Conservation (phyloP, 1,140 invertebrate species). For the Drosophila santomea region DNA sequence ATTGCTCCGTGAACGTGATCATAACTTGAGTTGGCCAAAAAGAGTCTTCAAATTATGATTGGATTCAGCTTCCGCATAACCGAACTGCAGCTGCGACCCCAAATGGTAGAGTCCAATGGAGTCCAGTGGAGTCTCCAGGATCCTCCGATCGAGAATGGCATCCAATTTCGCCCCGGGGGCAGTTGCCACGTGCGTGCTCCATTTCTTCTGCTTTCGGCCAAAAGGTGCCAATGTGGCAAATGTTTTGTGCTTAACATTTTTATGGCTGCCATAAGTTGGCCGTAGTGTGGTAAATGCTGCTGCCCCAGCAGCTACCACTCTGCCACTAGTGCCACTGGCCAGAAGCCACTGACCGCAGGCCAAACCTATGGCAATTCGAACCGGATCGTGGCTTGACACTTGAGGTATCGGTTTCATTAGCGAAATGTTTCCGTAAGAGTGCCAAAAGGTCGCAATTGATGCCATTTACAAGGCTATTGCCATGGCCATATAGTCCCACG, state of each 20-base stretch:
- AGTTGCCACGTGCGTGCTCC: constrained; percentile 75
- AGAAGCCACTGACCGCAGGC: constrained; percentile 52
- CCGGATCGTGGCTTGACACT: constrained; percentile 61
- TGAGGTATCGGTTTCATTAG: constrained; percentile 83
- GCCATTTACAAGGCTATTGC: constrained; percentile 75
- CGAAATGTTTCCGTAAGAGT: constrained; percentile 81
- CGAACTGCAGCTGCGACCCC: constrained; percentile 57
- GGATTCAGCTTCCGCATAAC: constrained; percentile 52
- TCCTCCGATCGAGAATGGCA: constrained; percentile 31
- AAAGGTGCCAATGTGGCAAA: constrained; percentile 82
- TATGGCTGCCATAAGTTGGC: constrained; percentile 72
- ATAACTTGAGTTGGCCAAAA: constrained; percentile 28
- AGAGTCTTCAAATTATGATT: constrained; percentile 56
- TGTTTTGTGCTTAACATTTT: constrained; percentile 79
- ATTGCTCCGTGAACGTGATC: constrained; percentile 39
- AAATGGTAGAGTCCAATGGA: constrained; percentile 19
- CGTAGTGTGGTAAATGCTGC: constrained; percentile 60
- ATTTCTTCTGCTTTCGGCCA: constrained; percentile 57
- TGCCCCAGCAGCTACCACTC: constrained; percentile 12
- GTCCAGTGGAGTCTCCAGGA: not conserved
- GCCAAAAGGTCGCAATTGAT: constrained; percentile 80
- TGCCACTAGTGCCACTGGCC: constrained; percentile 35
- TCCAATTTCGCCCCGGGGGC: constrained; percentile 57
- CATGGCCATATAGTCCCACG: constrained; percentile 18
- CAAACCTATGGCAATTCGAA: constrained; percentile 36